Conservation (phyloP, 1,140 invertebrate species). For the Drosophila micromelanica region DNA sequence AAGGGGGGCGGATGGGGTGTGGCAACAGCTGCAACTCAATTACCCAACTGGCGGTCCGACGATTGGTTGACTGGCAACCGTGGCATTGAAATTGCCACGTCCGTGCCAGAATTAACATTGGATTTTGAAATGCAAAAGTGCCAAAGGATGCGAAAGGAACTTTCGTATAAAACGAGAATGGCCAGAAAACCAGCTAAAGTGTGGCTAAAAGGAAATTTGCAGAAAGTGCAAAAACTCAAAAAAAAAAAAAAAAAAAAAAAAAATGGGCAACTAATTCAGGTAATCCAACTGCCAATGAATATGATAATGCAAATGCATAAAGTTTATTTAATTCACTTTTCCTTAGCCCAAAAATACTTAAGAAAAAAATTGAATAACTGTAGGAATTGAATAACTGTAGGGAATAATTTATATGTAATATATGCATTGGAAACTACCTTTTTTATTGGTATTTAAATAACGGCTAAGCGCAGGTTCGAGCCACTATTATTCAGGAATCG, state of each 20-base stretch:
- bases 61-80: slow-evolving; percentile 18
- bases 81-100: slow-evolving; percentile 1
- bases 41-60: slow-evolving; percentile 14
- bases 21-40: slow-evolving; percentile 51
- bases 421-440: no score
- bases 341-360: no score
- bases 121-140: slow-evolving; percentile 7
- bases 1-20: not conserved
- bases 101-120: slow-evolving; percentile 1
- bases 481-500: no score
- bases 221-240: not conserved
- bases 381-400: no score
- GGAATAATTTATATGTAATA: no score
- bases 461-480: no score
- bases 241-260: not conserved
- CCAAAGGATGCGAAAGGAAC: not conserved
- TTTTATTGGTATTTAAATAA: no score
- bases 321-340: no score
- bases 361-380: no score
- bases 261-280: not conserved
- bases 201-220: no score
- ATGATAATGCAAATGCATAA: not conserved
- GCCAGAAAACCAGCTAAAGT: not conserved
- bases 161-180: not conserved
- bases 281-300: not conserved